Conservation (phyloP, 2,113 vertebrate genomes). For the Acanthisitta chloris region DNA sequence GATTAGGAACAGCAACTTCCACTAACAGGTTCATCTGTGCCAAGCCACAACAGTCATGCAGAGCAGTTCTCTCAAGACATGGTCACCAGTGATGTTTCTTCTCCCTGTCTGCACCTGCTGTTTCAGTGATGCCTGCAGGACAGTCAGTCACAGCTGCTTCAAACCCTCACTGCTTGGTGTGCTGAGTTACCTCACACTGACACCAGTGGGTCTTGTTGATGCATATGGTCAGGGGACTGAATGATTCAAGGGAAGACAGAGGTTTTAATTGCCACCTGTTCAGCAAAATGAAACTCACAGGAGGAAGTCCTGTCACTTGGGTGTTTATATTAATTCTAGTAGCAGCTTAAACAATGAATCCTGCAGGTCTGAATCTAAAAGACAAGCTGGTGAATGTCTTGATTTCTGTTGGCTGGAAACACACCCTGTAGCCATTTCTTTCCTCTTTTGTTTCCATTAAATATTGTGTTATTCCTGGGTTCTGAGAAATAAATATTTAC, state of each 20-base stretch:
- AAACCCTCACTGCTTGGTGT: not conserved
- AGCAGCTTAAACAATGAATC: not conserved
- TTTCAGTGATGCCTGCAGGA: not conserved
- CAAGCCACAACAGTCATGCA: not conserved
- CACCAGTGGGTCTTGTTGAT: not conserved
- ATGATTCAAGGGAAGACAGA: not conserved
- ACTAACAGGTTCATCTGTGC: not conserved
- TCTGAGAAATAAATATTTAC: not conserved
- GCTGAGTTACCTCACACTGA: not conserved
- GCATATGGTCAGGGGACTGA: too few relatives aligned
- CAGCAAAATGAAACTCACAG: not conserved
- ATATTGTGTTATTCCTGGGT: not conserved
- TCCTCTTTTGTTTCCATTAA: not conserved
- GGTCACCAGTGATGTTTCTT: rapidly evolving
- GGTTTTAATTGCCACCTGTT: not conserved
- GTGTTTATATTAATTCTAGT: not conserved
- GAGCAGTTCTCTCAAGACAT: not conserved
- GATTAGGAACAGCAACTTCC: not conserved
- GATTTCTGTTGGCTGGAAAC: not conserved
- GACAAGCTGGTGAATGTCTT: not conserved
- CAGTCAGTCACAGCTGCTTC: not conserved
- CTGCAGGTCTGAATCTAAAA: not conserved
- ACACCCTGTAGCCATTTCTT: not conserved
- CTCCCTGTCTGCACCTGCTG: not conserved
- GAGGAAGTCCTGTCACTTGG: not conserved